Evolutionary conservation across 2,113 vertebrate genomes (phyloP).

Genomic region (Bambusicola thoracicus): DNA sequence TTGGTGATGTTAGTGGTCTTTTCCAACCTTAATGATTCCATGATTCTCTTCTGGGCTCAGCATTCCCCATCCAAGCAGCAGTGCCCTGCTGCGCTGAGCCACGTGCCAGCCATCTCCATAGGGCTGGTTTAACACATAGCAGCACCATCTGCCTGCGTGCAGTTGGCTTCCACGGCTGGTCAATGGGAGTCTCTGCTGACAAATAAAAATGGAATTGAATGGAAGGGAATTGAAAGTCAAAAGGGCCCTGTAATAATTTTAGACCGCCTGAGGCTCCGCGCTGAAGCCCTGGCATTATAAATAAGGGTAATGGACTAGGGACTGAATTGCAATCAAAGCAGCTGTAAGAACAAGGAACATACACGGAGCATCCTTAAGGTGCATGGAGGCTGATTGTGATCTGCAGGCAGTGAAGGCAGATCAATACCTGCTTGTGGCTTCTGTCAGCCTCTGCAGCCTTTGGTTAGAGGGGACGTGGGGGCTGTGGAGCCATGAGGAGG

Average conservation of each 20-base stretch:
- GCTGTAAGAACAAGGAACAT: neutral
- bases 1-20: too few species aligned
- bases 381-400: constrained; percentile 34
- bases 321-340: constrained; percentile 63
- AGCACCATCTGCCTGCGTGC: rapidly evolving
- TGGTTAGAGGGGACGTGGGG: neutral
- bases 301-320: constrained; percentile 74
- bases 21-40: too few species aligned
- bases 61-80: rapidly evolving
- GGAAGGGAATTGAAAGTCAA: constrained; percentile 76
- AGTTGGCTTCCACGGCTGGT: neutral
- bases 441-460: neutral
- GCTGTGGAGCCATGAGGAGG: neutral
- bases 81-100: rapidly evolving
- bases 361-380: constrained; percentile 37
- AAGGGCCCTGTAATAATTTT: constrained; percentile 74
- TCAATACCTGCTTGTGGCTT: constrained; percentile 24
- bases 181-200: constrained; percentile 37
- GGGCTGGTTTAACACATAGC: neutral
- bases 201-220: constrained; percentile 65
- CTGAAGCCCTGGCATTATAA: constrained; percentile 61
- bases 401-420: constrained; percentile 31
- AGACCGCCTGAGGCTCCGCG: constrained; percentile 50
- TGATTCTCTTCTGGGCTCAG: neutral
- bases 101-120: neutral